Percentiles rank a stretch among this genome's conserved stretches.
phyloP scores from a whole-genome alignment of 2,797 vertebrate genomes.

The Karalla daura region DNA sequence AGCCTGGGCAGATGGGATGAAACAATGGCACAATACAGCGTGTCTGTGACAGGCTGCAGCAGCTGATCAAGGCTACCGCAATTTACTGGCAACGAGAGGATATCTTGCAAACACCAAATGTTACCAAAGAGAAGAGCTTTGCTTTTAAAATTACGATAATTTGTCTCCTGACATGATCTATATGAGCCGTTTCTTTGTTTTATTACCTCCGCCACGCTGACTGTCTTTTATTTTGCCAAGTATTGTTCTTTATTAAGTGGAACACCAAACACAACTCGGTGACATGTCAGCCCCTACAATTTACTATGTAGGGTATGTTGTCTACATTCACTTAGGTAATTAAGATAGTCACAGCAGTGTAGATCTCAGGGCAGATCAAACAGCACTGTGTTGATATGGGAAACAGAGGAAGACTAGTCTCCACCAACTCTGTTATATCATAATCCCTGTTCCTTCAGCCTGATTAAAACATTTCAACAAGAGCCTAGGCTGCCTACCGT shows the following conservation, averaged over 20 bases:
- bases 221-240: slow-evolving; percentile 60
- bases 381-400: slow-evolving; percentile 73
- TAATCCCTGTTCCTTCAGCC: slow-evolving; percentile 80
- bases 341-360: slow-evolving; percentile 77
- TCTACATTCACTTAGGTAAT: slow-evolving; percentile 78
- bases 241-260: slow-evolving; percentile 75
- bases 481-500: slow-evolving; percentile 68
- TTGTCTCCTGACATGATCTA: slow-evolving; percentile 68
- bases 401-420: slow-evolving; percentile 75
- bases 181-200: slow-evolving; percentile 53
- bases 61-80: slow-evolving; percentile 69
- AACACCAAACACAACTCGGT: slow-evolving; percentile 65
- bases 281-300: slow-evolving; percentile 70
- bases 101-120: slow-evolving; percentile 74
- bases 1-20: slow-evolving; percentile 74
- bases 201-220: slow-evolving; percentile 57
- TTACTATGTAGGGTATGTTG: slow-evolving; percentile 73
- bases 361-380: slow-evolving; percentile 79
- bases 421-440: slow-evolving; percentile 79
- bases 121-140: slow-evolving; percentile 70
- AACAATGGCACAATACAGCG: slow-evolving; percentile 58
- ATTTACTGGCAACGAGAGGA: slow-evolving; percentile 61
- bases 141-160: slow-evolving; percentile 68
- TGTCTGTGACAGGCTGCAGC: slow-evolving; percentile 64
- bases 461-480: slow-evolving; percentile 83